Conservation (phyloP, 2,888 invertebrate species). For the Mellilla xanthometata region DNA sequence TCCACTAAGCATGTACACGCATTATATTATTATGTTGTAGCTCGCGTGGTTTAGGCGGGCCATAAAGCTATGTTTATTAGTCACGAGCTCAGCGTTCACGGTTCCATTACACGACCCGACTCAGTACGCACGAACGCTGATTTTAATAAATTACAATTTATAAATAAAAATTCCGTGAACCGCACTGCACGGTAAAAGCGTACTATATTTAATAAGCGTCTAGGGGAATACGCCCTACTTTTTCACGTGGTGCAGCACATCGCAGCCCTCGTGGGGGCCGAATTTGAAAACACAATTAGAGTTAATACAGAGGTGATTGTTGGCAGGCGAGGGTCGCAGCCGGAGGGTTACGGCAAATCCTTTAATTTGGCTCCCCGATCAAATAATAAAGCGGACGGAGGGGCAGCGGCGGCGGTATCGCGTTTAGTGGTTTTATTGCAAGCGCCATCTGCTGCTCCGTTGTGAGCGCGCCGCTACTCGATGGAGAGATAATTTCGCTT, state of each 20-base stretch:
- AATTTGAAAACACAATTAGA: constrained; percentile 83
- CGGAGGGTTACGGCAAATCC: constrained; percentile 78
- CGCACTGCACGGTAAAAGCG: constrained; percentile 48
- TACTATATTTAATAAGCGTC: constrained; percentile 65
- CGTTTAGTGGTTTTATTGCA: constrained; percentile 83
- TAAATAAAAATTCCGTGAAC: constrained; percentile 44
- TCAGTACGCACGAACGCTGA: constrained; percentile 51
- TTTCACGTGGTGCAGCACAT: constrained; percentile 67
- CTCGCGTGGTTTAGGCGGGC: constrained; percentile 54
- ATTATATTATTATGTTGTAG: constrained; percentile 50
- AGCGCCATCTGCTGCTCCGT: constrained; percentile 78
- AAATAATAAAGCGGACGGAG: constrained; percentile 78
- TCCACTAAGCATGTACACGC: constrained; percentile 40
- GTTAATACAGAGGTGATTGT: constrained; percentile 83
- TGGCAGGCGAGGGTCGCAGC: constrained; percentile 72
- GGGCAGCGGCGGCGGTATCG: constrained; percentile 75
- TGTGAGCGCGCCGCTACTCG: constrained; percentile 55
- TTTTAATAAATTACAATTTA: constrained; percentile 39
- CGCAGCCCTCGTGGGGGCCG: constrained; percentile 69
- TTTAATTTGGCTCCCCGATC: constrained; percentile 83
- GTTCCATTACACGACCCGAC: constrained; percentile 51
- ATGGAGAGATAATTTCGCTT: constrained; percentile 80
- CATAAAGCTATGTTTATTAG: constrained; percentile 62
- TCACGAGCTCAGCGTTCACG: constrained; percentile 57
- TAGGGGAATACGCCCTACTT: constrained; percentile 71